phyloP scores from a whole-genome alignment of 2,797 vertebrate species.

The Periophthalmus magnuspinnatus region DNA sequence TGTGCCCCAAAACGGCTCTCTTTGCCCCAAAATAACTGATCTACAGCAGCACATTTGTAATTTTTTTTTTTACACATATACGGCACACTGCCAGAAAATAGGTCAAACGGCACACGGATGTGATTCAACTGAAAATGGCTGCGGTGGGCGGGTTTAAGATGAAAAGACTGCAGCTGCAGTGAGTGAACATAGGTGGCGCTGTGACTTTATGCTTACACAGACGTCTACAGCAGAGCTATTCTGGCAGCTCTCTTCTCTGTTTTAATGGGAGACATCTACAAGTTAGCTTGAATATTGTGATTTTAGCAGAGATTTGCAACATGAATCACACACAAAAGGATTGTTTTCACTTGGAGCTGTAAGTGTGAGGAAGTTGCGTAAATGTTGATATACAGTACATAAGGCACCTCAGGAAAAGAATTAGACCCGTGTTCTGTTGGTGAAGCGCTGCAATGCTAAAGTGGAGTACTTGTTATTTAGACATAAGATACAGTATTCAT shows the following conservation, averaged over 20 bases:
- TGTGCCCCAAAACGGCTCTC: conserved; percentile 53
- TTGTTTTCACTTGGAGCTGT: neutral
- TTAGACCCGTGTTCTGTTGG: conserved; percentile 43
- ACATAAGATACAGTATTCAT: conserved; percentile 56
- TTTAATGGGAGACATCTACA: neutral
- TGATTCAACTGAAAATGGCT: conserved; percentile 62
- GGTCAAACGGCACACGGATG: conserved; percentile 58
- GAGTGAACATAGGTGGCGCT: conserved; percentile 53
- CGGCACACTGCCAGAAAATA: conserved; percentile 55
- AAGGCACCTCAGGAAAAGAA: neutral
- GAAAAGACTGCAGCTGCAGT: conserved; percentile 25
- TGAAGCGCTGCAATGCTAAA: conserved; percentile 42
- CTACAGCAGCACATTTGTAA: conserved; percentile 51
- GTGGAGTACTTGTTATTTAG: conserved; percentile 64
- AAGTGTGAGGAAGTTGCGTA: neutral
- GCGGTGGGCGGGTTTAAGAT: conserved; percentile 37
- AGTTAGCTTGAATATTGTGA: neutral
- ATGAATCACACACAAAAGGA: conserved; percentile 16
- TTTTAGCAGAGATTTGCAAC: neutral
- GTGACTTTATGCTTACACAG: conserved; percentile 40
- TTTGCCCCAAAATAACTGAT: conserved; percentile 53
- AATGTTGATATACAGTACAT: neutral
- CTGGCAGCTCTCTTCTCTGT: neutral
- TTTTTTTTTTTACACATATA: conserved; percentile 29
- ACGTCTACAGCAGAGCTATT: neutral